Evolutionary conservation across 1,140 invertebrate genomes (phyloP), one percentile per base, ranked within the genome.

Genomic region (Reticulitermes speratus): DNA sequence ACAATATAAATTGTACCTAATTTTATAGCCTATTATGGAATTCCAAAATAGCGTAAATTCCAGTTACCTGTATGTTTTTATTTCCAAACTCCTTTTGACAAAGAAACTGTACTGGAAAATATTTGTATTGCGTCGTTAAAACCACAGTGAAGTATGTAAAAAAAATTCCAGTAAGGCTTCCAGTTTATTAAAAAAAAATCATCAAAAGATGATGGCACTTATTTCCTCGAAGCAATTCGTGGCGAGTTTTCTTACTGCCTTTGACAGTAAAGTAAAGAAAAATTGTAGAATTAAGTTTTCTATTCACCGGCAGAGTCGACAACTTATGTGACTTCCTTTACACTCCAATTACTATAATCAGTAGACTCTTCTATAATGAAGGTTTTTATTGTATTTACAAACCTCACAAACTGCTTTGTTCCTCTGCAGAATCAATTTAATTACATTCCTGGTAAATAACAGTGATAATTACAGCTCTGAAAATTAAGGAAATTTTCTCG

Each of bases 331-430:
- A 25, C 65, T 75, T 75, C 65, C 14, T 75, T 30, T 75, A 30
- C 65, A 9, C n/a, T 14, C n/a, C 65, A 75, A 75, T 75, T 75
- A 30, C 65, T 30, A 8, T 75, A 75, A 75, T 75, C 65, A 30
- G 65, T 25, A 75, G 25, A 30, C n/a, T 75, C 65, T 30, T 30
- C 25, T 45, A 1, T 84, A 84, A 84, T 84, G 83, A 84, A 45
- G 30, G 83, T 52, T 84, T 84, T 52, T 84, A 52, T 59, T 52
- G 83, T 84, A 84, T 84, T 84, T 84, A 52, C 83, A 84, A 84
- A 84, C 83, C 83, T 25, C 48, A 84, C 44, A 55, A 84, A 84
- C 83, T 84, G 55, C 83, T 84, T 75, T 75, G 65, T 75, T 75
- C 83, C 21, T 59, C 23, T 52, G 7, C n/a, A 84, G 83, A 84